Evolutionary conservation across 2,797 vertebrate species (phyloP), one percentile per base, ranked within the genome.

Genomic region (Cetoscarus ocellatus): DNA sequence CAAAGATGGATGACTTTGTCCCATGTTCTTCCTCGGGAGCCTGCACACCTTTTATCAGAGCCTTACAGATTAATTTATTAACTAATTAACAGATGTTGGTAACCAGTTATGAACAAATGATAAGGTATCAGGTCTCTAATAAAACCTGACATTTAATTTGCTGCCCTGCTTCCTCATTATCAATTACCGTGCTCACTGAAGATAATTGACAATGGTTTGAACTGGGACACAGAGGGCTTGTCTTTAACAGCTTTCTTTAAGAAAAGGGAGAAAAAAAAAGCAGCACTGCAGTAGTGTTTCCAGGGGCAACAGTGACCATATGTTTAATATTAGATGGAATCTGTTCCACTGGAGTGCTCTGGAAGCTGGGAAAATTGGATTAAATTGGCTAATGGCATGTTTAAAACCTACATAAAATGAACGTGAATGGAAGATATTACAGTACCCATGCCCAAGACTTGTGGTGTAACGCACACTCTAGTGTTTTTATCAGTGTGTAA

Each of bases 331-430:
- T 95, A 95, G 92, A 91, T 82, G 84, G 92, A 95, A 94, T 94
- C 93, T 94, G 94, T 94, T 95, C 93, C 92, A 93, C 87, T 94
- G 91, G 92, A 94, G 93, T 94, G 92, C 92, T 90, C 88, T 60
- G 87, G 92, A 93, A 95, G 93, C 91, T 91, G 89, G 91, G 91
- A 93, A 93, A 94, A 95, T 95, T 95, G 91, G 93, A 95, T 94
- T 94, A 94, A 95, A 95, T 95, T 95, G 94, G 92, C 93, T 95
- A 95, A 95, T 95, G 91, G 93, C 90, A 94, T 94, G 94, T 95
- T 95, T 94, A 92, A 95, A 95, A 94, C 94, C 92, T 93, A 94
- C 88, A 93, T 94, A 91, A 95, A 95, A 94, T 92, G 88, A 92
- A 94, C 74, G 88, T 84, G 93, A 92, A 94, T 95, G 93, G 93